Base-by-base conservation (phyloP, 2,113 vertebrate species). In the Zootoca vivipara region DNA sequence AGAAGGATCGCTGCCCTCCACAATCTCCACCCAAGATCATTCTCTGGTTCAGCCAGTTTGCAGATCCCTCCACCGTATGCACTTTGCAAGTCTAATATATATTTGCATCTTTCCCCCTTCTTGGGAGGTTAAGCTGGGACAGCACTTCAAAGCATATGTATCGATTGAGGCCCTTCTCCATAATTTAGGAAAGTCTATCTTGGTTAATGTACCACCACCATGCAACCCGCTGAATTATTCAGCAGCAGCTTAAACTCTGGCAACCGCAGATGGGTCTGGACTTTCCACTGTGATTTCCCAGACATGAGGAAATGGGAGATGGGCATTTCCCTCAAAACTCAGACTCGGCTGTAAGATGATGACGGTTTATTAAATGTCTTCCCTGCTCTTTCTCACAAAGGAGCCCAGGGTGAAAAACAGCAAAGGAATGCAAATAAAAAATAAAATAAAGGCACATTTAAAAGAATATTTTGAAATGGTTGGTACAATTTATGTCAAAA, bases 191-290 rank as follows among this genome's bases (percentile, higher is more conserved):
- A 91, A 89, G 62, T 52, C 89, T 93, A 42, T 88, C 90, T 84
- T 38, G 87, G 87, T 90, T 95, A 88, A 95, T 94, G 94, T 85
- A 94, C 92, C 93, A 83, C 93, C 91, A 16, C 85, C 46, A 38
- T 93, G 89, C 64, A 87, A 85, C 69, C 81, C 90, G 82, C 93
- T 95, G 89, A 95, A 94, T 96, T 92, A 96, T 95, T 96, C 91
- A 95, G 78, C 78, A 81, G 83, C 86, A 93, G 89, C 87, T 90
- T 88, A 91, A 78, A 82, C 85, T 75, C 92, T 52, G 91, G 88
- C 90, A 90, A 67, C 73, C 82, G 89, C 90, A 82, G 92, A 33
- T 83, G 84, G 89, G 85, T 78, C 86, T 82, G 90, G 86, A 75
- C 84, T 24, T 28, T 87, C 85, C 78, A 20, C 89, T 85, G 82